Evolutionary conservation across 92 coral and sea anemone genomes (phyloP), one percentile per base, ranked within the genome.

Genomic region (Bergia sp.): DNA sequence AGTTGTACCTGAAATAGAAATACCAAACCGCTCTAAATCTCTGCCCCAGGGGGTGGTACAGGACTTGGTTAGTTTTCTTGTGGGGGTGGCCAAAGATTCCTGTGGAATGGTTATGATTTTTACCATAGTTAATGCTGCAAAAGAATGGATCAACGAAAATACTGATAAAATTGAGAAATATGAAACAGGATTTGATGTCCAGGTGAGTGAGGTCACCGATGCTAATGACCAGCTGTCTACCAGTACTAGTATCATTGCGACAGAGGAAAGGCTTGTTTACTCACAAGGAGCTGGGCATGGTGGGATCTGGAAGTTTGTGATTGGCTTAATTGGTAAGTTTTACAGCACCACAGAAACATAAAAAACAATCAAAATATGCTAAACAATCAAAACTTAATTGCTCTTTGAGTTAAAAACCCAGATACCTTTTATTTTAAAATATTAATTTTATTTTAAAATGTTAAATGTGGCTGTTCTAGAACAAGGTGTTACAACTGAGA

Each of bases 71-170:
- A 43, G 41, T 10, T 88, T 88, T 86, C 86, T 95, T 11, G 86
- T 55, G 29, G 61, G 58, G 20, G 85, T 86, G 50, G 92, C 93
- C n/a, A 45, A 90, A 44, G 92, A 93, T 55, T 92, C 89, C 38
- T 6, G 90, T 49, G 98, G 96, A 76, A 95, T 95, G 96, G 94
- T 93, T 2, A 95, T 95, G 98, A 90, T 95, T 79, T 93, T 95
- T 79, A 88, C 92, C 38, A 64, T 95, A 64, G 86, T 93, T 29
- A 94, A 89, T 80, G 94, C 92, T 41, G 91, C 96, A 41, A 91
- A 89, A 65, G 96, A 92, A 57, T 95, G 96, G 98, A 90, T 93
- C 10, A 90, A 85, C 39, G 76, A 55, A 76, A 93, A 93, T 55
- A 66, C 44, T 3, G 90, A 72, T 21, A 90, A 50, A 80, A 86